A percentile compares a stretch with the other conserved stretches of the same genome.
phyloP scores from a whole-genome alignment of 2,113 vertebrate species.

The Bucco capensis region DNA sequence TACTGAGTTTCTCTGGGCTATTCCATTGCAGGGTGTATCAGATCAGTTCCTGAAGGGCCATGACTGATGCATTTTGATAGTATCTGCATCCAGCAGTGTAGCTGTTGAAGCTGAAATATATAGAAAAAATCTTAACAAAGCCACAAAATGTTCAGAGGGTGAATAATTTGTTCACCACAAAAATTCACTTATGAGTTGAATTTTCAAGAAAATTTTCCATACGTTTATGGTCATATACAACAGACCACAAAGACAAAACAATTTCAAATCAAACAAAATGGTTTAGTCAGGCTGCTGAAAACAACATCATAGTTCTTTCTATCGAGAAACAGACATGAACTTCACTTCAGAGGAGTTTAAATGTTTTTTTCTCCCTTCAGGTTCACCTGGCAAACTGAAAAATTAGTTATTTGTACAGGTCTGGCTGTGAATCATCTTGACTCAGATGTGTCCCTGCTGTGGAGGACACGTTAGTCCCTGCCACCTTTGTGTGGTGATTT shows the following conservation, averaged over 20 bases:
- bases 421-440: constrained; percentile 52
- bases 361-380: constrained; percentile 13
- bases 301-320: not conserved
- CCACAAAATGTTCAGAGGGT: not conserved
- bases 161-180: constrained; percentile 28
- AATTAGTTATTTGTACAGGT: constrained; percentile 51
- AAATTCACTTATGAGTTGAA: not conserved
- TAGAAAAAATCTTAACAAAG: not conserved
- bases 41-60: not conserved
- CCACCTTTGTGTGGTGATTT: not conserved
- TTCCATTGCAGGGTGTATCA: not conserved
- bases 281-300: constrained; percentile 12
- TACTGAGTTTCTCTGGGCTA: not conserved
- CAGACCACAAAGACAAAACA: constrained; percentile 33
- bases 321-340: constrained; percentile 35
- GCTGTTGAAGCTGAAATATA: not conserved
- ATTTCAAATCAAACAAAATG: not conserved
- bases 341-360: constrained; percentile 31
- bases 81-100: not conserved
- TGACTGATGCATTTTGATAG: not conserved
- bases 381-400: constrained; percentile 53
- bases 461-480: constrained; percentile 8
- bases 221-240: constrained; percentile 5
- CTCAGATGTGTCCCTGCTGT: constrained; percentile 23
- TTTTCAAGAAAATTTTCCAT: constrained; percentile 14